phyloP scores from a whole-genome alignment of 2,113 vertebrate species.

The Parus major region DNA sequence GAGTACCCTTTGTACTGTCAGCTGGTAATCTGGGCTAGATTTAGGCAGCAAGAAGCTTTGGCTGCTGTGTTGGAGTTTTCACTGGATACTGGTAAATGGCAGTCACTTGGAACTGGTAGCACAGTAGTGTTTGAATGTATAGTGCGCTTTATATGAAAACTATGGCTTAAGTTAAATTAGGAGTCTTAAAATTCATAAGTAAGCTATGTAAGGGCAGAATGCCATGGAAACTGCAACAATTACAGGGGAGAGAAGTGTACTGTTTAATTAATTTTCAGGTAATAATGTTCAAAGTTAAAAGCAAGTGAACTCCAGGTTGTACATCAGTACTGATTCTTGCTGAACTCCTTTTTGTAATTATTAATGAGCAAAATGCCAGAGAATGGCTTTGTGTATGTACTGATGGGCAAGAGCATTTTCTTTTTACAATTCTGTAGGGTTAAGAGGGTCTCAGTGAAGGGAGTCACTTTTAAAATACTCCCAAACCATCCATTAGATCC shows the following conservation, averaged over 20 bases:
- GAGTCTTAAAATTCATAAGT: background rate
- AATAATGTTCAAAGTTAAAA: background rate
- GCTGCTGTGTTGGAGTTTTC: background rate
- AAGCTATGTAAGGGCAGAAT: background rate
- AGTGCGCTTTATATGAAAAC: background rate
- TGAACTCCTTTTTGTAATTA: background rate
- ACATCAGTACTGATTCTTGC: background rate
- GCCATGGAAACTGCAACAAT: background rate
- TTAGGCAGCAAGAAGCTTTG: background rate
- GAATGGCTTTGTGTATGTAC: background rate
- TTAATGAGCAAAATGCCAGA: background rate
- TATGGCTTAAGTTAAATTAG: background rate
- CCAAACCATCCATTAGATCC: background rate
- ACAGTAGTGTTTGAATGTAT: background rate
- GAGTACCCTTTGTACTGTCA: background rate
- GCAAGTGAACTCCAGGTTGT: background rate
- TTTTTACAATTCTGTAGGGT: background rate
- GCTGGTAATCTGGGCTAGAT: background rate
- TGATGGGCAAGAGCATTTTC: background rate
- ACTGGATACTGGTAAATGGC: background rate
- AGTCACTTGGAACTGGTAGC: background rate
- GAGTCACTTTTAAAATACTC: constrained; percentile 22
- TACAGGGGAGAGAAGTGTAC: background rate
- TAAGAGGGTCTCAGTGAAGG: constrained; percentile 11
- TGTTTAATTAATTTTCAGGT: background rate